Conservation (phyloP, 2,113 vertebrate genomes). For the Eleginops maclovinus region DNA sequence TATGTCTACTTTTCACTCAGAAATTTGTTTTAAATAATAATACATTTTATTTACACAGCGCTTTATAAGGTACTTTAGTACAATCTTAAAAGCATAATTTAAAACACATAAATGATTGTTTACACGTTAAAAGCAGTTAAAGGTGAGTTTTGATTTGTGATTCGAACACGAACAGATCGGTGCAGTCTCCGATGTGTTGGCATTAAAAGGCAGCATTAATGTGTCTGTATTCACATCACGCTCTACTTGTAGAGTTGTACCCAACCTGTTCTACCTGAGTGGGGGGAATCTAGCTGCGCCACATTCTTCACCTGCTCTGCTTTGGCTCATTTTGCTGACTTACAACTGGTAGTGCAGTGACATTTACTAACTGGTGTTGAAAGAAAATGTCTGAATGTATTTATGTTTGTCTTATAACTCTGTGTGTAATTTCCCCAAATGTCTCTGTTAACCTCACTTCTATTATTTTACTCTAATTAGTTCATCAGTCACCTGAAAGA, state of each 20-base stretch:
- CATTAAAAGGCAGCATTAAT: background rate
- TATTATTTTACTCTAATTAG: background rate
- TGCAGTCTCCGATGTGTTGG: no score
- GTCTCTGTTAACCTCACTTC: background rate
- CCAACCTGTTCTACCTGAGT: constrained; percentile 25
- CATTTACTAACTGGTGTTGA: no score
- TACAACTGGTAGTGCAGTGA: background rate
- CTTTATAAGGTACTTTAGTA: no score
- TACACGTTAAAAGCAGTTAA: no score
- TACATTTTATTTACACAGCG: no score
- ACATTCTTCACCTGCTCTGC: constrained; percentile 31
- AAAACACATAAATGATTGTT: no score
- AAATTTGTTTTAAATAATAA: no score
- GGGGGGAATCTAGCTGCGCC: background rate
- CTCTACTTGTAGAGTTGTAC: background rate
- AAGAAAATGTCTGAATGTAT: background rate
- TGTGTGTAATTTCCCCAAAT: background rate
- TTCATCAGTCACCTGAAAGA: background rate
- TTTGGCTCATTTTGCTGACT: background rate
- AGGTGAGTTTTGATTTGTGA: no score
- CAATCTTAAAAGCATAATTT: no score
- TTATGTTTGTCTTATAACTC: no score
- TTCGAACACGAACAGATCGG: no score
- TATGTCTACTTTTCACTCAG: no score
- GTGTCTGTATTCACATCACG: background rate